Evolutionary conservation across 2,797 vertebrate species (phyloP).

Genomic region (Ctenopoma kingsleyae): DNA sequence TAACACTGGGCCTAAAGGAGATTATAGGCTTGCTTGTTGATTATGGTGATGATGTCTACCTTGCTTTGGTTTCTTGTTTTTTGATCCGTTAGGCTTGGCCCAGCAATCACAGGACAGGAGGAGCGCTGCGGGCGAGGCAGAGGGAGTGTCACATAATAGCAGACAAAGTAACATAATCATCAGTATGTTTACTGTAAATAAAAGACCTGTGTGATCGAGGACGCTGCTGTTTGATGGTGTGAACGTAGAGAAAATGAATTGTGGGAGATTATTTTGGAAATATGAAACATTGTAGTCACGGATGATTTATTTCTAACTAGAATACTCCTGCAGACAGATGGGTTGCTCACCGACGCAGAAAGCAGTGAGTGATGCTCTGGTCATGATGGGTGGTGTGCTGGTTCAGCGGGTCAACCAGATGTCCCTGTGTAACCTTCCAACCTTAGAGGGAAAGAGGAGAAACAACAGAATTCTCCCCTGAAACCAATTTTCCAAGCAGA

Average conservation of each 20-base stretch:
- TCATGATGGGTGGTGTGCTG: conserved; percentile 72
- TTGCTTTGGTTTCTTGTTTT: conserved; percentile 92
- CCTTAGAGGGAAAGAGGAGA: conserved; percentile 39
- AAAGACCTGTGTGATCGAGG: conserved; percentile 2
- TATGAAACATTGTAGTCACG: conserved; percentile 11
- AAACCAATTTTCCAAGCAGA: conserved; percentile 21
- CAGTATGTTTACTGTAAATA: conserved; percentile 48
- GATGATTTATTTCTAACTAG: conserved; percentile 12
- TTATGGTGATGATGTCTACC: conserved; percentile 75
- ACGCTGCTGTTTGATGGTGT: conserved; percentile 20
- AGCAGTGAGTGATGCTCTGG: conserved; percentile 65
- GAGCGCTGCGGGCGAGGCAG: conserved; percentile 82
- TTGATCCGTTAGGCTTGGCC: conserved; percentile 89
- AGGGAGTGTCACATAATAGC: conserved; percentile 47
- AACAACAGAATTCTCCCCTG: conserved; percentile 22
- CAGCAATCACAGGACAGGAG: conserved; percentile 84
- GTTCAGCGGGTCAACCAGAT: conserved; percentile 54
- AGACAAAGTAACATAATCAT: conserved; percentile 55
- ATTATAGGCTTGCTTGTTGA: conserved; percentile 43
- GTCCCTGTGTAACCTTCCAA: conserved; percentile 53
- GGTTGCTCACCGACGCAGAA: conserved; percentile 78
- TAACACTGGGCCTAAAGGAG: conserved; percentile 25
- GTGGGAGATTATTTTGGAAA: conserved; percentile 15
- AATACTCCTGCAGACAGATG: conserved; percentile 13
- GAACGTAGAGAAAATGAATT: conserved; percentile 17